Evolutionary conservation across 1,140 invertebrate genomes (phyloP).

Genomic region (Cyclina sinensis): DNA sequence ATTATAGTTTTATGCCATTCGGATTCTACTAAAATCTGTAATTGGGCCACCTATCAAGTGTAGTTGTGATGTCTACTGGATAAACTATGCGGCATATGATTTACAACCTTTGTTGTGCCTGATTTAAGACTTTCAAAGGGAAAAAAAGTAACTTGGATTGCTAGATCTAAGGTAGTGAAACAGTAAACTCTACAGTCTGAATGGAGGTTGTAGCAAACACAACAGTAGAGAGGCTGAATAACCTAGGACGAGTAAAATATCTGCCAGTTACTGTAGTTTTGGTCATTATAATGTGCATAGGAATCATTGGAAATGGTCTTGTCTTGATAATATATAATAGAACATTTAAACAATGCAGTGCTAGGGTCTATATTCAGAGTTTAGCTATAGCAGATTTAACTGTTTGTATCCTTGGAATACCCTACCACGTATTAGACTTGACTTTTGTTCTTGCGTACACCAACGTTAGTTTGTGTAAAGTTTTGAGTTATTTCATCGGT

Average conservation of each 20-base stretch:
- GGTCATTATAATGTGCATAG: slow-evolving; percentile 66
- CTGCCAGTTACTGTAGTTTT: slow-evolving; percentile 64
- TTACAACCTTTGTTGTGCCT: no score
- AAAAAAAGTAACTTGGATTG: no score
- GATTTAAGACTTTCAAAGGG: no score
- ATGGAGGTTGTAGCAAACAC: neutral
- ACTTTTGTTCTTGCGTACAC: slow-evolving; percentile 72
- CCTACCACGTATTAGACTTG: slow-evolving; percentile 76
- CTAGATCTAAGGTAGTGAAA: no score
- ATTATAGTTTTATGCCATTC: no score
- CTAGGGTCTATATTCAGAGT: slow-evolving; percentile 72
- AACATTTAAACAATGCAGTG: slow-evolving; percentile 71
- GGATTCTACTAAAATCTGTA: no score
- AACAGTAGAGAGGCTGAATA: neutral
- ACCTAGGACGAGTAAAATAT: slow-evolving; percentile 54
- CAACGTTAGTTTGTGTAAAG: slow-evolving; percentile 64
- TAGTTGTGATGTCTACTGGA: no score
- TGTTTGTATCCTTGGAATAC: slow-evolving; percentile 73
- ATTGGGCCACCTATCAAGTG: no score
- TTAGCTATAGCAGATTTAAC: slow-evolving; percentile 74
- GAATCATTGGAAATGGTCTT: slow-evolving; percentile 73
- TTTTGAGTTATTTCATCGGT: slow-evolving; percentile 68
- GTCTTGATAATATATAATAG: slow-evolving; percentile 73
- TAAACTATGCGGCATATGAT: no score
- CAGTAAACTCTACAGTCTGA: no score